Evolutionary conservation across 2,113 vertebrate species (phyloP).

Genomic region (Hippocampus guttulatus): DNA sequence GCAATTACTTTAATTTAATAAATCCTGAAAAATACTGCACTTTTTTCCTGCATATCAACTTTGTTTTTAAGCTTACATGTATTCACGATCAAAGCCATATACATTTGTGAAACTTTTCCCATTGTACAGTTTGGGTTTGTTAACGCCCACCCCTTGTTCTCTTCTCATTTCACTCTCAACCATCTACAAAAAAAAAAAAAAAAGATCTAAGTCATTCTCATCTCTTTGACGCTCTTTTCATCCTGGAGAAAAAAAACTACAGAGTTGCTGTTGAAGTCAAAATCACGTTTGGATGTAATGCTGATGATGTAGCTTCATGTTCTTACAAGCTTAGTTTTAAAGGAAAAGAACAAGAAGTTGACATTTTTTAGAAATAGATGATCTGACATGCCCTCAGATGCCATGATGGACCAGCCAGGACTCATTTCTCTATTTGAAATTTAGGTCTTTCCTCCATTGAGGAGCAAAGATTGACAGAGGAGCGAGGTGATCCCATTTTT

Average conservation of each 20-base stretch:
- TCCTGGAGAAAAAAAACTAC: constrained; percentile 34
- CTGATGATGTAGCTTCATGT: constrained; percentile 36
- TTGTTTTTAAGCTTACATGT: not conserved
- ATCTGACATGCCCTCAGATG: not conserved
- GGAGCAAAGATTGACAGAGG: no score
- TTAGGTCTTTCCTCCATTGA: no score
- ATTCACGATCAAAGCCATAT: not conserved
- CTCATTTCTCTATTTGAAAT: no score
- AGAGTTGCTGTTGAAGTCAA: constrained; percentile 29
- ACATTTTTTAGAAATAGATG: not conserved
- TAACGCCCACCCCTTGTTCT: constrained; percentile 16
- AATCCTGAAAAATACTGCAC: not conserved
- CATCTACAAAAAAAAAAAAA: constrained; percentile 36
- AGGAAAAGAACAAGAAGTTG: not conserved
- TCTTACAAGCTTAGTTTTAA: not conserved
- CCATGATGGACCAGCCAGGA: no score
- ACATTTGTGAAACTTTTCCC: constrained; percentile 31
- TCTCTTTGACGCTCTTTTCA: constrained; percentile 50
- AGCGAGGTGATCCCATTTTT: no score
- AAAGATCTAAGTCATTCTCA: constrained; percentile 58
- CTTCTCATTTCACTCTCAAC: constrained; percentile 15
- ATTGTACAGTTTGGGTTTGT: constrained; percentile 27
- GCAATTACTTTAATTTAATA: no score
- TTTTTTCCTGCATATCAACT: not conserved
- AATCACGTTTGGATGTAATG: constrained; percentile 51